Conservation (phyloP, 1,140 invertebrate species). For the Bombus pyrosoma region DNA sequence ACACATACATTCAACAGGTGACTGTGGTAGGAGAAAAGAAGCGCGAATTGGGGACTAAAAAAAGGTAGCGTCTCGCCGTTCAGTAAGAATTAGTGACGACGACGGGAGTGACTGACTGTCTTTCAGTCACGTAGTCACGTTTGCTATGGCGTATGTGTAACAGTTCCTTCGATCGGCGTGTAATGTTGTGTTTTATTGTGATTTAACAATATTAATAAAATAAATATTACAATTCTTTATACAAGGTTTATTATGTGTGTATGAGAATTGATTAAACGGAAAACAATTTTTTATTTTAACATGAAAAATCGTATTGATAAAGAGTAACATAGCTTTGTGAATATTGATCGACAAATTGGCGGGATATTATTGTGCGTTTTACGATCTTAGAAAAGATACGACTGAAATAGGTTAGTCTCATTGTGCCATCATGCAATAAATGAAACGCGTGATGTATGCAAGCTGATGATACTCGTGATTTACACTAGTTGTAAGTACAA, state of each 20-base stretch:
- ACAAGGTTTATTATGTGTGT: not conserved
- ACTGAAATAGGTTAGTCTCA: constrained; percentile 30
- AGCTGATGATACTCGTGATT: not conserved
- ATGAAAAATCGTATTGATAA: not conserved
- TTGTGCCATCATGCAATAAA: not conserved
- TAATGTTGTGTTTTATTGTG: constrained; percentile 1
- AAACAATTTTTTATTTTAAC: not conserved
- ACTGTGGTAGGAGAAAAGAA: constrained; percentile 23
- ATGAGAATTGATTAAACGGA: too few species aligned
- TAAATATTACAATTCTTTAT: not conserved
- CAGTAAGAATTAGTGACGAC: not conserved
- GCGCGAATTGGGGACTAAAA: constrained; percentile 22
- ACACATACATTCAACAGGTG: constrained; percentile 46
- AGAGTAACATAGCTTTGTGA: not conserved
- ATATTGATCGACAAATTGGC: not conserved
- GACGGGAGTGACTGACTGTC: not conserved
- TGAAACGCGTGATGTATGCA: not conserved
- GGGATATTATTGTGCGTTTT: too few species aligned
- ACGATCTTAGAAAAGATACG: not conserved
- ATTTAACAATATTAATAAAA: not conserved
- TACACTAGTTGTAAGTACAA: not conserved
- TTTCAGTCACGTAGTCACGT: constrained; percentile 9
- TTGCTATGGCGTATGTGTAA: not conserved
- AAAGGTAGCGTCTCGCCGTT: constrained; percentile 1
- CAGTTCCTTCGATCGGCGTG: too few species aligned